phyloP scores from a whole-genome alignment of 1,140 invertebrate species.

The Lasioglossum albipes region DNA sequence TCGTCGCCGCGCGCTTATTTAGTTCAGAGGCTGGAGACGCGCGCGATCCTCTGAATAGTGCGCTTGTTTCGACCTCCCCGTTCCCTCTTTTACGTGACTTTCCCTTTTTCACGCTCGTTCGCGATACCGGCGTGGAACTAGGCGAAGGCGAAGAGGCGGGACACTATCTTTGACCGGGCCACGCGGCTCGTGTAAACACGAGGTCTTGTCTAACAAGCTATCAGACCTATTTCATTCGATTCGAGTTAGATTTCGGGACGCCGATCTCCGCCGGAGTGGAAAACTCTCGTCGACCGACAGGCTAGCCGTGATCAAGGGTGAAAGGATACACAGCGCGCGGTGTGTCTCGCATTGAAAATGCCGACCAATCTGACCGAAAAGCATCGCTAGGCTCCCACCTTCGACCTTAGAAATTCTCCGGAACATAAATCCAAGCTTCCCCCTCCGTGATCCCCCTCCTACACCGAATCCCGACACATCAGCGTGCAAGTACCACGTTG shows the following conservation, averaged over 20 bases:
- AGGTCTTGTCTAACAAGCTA: no score
- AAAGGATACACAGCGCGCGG: not conserved
- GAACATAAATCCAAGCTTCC: conserved; percentile 26
- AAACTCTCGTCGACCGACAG: no score
- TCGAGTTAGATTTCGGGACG: no score
- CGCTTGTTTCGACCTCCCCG: not conserved
- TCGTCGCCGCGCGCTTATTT: conserved; percentile 47
- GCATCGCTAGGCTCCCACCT: conserved; percentile 17
- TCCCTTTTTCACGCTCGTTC: conserved; percentile 2
- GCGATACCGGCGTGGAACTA: conserved; percentile 3
- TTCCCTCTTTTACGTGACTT: not conserved
- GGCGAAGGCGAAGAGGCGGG: conserved; percentile 9
- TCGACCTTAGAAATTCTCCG: conserved; percentile 28
- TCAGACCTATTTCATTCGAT: no score
- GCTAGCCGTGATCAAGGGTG: not conserved
- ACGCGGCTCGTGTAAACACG: not conserved
- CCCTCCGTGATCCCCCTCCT: not conserved
- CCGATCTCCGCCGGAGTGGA: not conserved
- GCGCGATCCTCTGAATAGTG: conserved; percentile 27
- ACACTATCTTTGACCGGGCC: conserved; percentile 26
- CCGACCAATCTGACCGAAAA: conserved; percentile 18
- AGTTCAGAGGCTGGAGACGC: conserved; percentile 29
- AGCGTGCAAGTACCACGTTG: conserved; percentile 15
- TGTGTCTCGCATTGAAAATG: not conserved
- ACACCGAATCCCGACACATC: conserved; percentile 15